Conservation (phyloP, 2,888 invertebrate species). For the Spodoptera picta region DNA sequence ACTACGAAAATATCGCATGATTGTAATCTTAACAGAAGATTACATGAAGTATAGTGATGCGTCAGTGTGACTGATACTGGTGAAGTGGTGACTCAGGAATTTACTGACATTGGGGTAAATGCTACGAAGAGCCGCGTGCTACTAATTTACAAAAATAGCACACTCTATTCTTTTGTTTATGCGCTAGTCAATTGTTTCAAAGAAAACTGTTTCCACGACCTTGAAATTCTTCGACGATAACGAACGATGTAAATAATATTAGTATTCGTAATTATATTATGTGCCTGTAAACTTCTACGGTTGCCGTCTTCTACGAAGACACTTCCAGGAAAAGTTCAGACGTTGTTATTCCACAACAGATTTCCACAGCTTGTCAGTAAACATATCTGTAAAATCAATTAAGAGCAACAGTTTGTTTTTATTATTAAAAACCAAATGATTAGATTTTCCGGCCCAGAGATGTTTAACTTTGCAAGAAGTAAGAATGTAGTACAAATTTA, state of each 20-base stretch:
- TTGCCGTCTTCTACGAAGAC: conserved; percentile 8
- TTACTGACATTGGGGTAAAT: conserved; percentile 49
- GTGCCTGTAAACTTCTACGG: neutral
- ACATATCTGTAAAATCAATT: conserved; percentile 31
- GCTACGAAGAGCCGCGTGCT: conserved; percentile 24
- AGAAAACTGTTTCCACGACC: conserved; percentile 7
- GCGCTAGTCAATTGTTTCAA: conserved; percentile 13
- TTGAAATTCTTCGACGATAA: conserved; percentile 14
- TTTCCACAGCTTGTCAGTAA: conserved; percentile 12
- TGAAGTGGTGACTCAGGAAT: conserved; percentile 47
- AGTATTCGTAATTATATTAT: conserved; percentile 9
- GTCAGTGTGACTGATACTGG: conserved; percentile 38
- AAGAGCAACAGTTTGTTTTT: conserved; percentile 29
- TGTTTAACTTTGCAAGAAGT: conserved; percentile 14
- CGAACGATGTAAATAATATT: conserved; percentile 3
- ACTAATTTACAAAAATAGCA: conserved; percentile 42
- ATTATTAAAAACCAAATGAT: conserved; percentile 12
- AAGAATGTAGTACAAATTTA: conserved; percentile 18
- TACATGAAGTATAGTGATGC: conserved; percentile 42
- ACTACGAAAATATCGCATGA: conserved; percentile 48
- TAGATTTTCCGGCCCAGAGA: conserved; percentile 25
- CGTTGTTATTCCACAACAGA: too few relatives aligned
- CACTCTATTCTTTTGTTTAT: conserved; percentile 31
- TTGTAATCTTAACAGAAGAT: conserved; percentile 40
- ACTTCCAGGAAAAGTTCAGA: conserved; percentile 23